Evolutionary conservation across 1,140 invertebrate genomes (phyloP), one percentile per base, ranked within the genome.

Genomic region (Saxidomus purpurata): DNA sequence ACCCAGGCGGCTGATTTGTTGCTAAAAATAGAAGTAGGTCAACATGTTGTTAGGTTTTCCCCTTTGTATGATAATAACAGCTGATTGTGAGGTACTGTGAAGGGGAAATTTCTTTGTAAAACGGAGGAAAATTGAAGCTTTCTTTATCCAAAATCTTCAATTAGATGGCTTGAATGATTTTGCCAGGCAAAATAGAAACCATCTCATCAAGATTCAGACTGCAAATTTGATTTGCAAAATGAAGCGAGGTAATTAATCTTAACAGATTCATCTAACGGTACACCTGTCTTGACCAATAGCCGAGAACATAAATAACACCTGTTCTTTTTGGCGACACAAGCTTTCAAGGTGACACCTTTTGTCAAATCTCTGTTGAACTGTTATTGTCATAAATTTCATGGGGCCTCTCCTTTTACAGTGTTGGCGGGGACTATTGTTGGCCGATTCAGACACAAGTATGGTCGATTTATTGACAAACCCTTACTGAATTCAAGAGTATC

Each of bases 1-100:
- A n/a, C n/a, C n/a, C n/a, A n/a, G n/a, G n/a, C 74, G 49, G 74
- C 79, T 81, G 79, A 55, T 81, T 59, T 81, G 25, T 22, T 22
- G 31, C 79, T 81, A 81, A 36, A 81, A 81, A 81, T 81, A 81
- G 79, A 87, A 87, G n/a, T 77, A 87, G 55, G 28, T 87, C 71
- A 77, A 25, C 49, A 52, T 79, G 67, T 77, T 79, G 55, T 77
- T 63, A 31, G 85, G 34, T 76, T 59, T 71, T 63, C 74, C 49
- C 40, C 34, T 38, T 47, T 87, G 85, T 71, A 59, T 11, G 8
- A 17, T 17, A 34, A 31, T 49, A 36, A 67, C 61, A 67, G 61
- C n/a, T 67, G 31, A 71, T 28, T 9, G 34, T 28, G 67, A 34
- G 67, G 67, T 34, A 28, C 67, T 71, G 34, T 9, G 59, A 28